Evolutionary conservation across 2,888 invertebrate species (phyloP), one percentile per base, ranked within the genome.

Genomic region (Yponomeuta evonymella): DNA sequence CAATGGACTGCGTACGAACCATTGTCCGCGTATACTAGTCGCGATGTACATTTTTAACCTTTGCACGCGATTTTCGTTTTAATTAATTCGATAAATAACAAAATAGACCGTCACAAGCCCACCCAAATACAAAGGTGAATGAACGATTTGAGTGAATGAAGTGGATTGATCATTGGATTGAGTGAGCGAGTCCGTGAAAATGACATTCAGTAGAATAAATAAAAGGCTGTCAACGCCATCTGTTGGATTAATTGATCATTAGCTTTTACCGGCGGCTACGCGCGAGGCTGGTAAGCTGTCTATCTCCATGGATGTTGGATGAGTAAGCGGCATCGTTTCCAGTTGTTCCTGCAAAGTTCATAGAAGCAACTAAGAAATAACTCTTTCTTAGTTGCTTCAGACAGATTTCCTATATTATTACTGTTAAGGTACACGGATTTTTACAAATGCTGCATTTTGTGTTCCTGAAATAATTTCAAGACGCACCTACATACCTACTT

Each of bases 1-100:
- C 29, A 48, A 23, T 68, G 10, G 12, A 29, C 48, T 30, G 48
- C 12, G 30, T 29, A 70, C 71, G 75, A 80, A 77, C 80, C 80
- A 83, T 83, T 81, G 76, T 76, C 74, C 78, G 75, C 76, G 73
- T 68, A 48, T 70, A 51, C 23, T 30, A 71, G 71, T 72, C 71
- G 71, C 58, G 71, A 63, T 69, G 73, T 71, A 73, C 71, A 74
- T 74, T 74, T 72, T 36, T 68, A 51, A 48, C 48, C 30, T 68
- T 68, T 51, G 11, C 68, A 68, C 68, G 68, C 68, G 12, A 68
- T 11, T 68, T 68, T 30, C n/a, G 68, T 30, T 11, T 23, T 68
- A 51, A 68, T 48, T 51, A 11, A 68, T 68, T 68, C 11, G 33
- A 68, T 43, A n/a, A 33, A 65, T 12, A 68, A 30, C 23, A 51